phyloP scores from a whole-genome alignment of 1,140 invertebrate genomes.

The Meloidogyne hapla region DNA sequence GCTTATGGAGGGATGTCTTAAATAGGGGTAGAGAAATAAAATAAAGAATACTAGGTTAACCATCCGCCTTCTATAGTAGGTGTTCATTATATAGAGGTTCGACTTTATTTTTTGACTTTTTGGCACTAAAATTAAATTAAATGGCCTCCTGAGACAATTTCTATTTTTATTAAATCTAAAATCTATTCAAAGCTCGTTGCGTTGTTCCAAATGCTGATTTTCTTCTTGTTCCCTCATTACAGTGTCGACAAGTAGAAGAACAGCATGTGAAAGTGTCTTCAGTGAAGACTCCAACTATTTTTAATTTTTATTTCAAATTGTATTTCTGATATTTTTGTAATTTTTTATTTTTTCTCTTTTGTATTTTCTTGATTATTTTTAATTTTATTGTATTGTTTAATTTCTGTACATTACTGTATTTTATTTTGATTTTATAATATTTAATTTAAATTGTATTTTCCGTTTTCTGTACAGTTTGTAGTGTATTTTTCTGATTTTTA shows the following conservation, averaged over 20 bases:
- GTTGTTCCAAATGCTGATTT: constrained; percentile 23
- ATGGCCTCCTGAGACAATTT: background rate
- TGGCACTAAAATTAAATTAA: no score
- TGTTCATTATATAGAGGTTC: background rate
- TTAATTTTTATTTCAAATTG: background rate
- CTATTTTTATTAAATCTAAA: background rate
- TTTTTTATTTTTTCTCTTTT: no score
- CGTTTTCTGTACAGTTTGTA: no score
- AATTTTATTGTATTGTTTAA: no score
- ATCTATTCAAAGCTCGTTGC: constrained; percentile 26
- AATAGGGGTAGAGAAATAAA: no score
- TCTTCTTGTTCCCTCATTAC: constrained; percentile 47
- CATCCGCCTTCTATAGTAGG: background rate
- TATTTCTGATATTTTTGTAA: background rate
- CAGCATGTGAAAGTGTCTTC: constrained; percentile 51
- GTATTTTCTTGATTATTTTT: background rate
- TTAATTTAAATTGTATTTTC: no score
- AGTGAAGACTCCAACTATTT: constrained; percentile 46
- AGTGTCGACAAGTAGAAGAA: constrained; percentile 49
- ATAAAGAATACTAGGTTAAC: no score
- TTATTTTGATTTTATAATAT: no score
- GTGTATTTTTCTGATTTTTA: background rate
- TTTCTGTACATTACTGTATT: no score
- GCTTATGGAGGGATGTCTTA: no score
- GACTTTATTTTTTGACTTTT: background rate